Conservation (phyloP, 1,140 invertebrate species). For the Adoxophyes honmai region DNA sequence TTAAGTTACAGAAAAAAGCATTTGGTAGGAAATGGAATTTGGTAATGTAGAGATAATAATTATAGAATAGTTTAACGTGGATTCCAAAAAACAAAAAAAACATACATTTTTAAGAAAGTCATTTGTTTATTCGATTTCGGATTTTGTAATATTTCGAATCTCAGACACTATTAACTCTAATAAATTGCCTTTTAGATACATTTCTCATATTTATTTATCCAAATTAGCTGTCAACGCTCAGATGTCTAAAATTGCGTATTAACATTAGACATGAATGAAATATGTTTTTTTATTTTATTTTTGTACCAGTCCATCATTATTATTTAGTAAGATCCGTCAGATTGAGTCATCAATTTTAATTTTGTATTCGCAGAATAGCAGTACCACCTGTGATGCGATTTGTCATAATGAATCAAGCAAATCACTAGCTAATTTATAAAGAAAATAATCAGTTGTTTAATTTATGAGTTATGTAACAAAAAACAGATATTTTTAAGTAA, state of each 20-base stretch:
- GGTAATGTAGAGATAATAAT: no score
- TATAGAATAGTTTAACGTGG: no score
- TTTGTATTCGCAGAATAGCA: conserved; percentile 23
- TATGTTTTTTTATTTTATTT: conserved; percentile 51
- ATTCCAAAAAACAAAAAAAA: no score
- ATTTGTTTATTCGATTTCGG: no score
- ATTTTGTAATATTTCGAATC: no score
- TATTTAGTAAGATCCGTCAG: conserved; percentile 23
- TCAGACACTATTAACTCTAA: not conserved
- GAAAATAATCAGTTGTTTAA: not conserved
- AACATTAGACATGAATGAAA: conserved; percentile 48
- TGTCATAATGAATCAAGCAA: no score
- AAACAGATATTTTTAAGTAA: no score
- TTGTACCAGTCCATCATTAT: conserved; percentile 44
- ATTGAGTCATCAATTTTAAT: conserved; percentile 64
- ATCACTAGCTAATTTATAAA: not conserved
- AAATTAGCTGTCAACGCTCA: conserved; percentile 55
- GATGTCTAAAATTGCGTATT: conserved; percentile 56
- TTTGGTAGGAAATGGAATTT: no score
- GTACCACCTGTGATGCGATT: not conserved
- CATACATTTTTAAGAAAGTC: no score
- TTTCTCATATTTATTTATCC: conserved; percentile 6
- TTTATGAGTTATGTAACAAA: no score
- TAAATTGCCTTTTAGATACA: conserved; percentile 34
- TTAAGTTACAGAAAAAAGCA: no score